Base-by-base conservation (phyloP, 2,888 invertebrate genomes). In the Parelbella ahira region DNA sequence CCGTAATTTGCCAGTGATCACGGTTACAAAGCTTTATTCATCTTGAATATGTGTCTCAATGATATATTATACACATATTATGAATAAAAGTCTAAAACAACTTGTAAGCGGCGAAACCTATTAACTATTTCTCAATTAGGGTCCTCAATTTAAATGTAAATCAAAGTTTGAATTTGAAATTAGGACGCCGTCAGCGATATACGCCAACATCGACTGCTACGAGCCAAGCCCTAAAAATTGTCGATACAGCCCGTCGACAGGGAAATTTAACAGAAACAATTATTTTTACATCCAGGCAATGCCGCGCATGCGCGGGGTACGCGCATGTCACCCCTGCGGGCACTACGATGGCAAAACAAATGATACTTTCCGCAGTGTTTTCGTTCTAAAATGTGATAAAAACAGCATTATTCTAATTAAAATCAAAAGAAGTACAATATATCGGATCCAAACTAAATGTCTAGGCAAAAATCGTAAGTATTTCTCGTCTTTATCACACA, bases 201-300 rank as follows among this genome's bases (percentile, higher is more conserved):
- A 15, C 8, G 13, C 25, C 4, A 32, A 25, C 33, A 41, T 41
- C 41, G 41, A 41, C 15, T 41, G 4, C 9, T 19, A 10, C 20
- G 25, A 25, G 68, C 63, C 74, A 68, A 79, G 61, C 79, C 75
- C 72, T 78, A 65, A 68, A 68, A 68, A 8, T 7, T 63, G 68
- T 68, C 69, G 66, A 72, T 68, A 63, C 51, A 53, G 56, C 60
- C 63, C 61, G 51, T 56, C 44, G 33, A 59, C 12, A 20, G 74
- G 83, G 83, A 83, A 79, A 82, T 78, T 74, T 72, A 66, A 66
- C 61, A 59, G 64, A 60, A 71, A 69, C 79, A 73, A 80, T 83
- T 18, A 29, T 15, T 15, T 4, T 5, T 3, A 28, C 23, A 49
- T 49, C 54, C 45, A 12, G 24, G 2, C 27, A 30, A 12, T 12